Conservation (phyloP, 1,140 invertebrate genomes). For the Uloborus diversus region DNA sequence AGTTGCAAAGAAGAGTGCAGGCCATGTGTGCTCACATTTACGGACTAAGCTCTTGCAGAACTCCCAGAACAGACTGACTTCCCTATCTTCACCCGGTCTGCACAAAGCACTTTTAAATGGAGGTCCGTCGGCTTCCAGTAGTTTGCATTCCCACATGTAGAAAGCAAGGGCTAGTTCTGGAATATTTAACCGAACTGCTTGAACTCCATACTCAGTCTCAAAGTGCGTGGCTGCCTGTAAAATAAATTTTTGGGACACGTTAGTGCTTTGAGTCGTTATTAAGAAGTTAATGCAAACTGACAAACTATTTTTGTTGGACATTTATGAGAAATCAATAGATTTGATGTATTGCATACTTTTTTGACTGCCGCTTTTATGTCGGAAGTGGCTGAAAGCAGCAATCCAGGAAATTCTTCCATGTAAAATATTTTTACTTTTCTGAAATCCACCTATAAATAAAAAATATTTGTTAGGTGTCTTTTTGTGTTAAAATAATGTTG, state of each 20-base stretch:
- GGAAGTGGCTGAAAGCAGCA: neutral
- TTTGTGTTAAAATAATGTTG: too few species aligned
- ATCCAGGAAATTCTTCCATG: conserved; percentile 78
- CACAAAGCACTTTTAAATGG: neutral
- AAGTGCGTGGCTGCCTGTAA: conserved; percentile 32
- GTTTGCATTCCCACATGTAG: neutral
- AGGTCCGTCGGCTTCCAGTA: neutral
- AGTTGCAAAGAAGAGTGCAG: conserved; percentile 70
- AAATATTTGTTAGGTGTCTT: neutral
- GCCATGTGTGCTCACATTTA: neutral
- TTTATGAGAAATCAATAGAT: too few species aligned
- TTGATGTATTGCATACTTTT: conserved; percentile 22
- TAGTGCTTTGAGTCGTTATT: neutral
- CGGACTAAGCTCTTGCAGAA: conserved; percentile 38
- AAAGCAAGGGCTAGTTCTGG: neutral
- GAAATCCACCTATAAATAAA: conserved; percentile 73
- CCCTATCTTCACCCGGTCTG: neutral
- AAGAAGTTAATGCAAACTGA: too few species aligned
- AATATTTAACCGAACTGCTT: neutral
- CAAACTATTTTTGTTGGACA: too few species aligned
- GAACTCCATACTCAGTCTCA: neutral
- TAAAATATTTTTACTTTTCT: conserved; percentile 80
- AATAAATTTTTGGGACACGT: neutral
- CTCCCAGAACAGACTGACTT: conserved; percentile 59
- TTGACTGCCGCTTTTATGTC: conserved; percentile 8